These are phyloP conservation scores for Struthio camelus DNA, from an alignment of 2,113 vertebrate genomes.

Conservation along the genomic window DNA sequence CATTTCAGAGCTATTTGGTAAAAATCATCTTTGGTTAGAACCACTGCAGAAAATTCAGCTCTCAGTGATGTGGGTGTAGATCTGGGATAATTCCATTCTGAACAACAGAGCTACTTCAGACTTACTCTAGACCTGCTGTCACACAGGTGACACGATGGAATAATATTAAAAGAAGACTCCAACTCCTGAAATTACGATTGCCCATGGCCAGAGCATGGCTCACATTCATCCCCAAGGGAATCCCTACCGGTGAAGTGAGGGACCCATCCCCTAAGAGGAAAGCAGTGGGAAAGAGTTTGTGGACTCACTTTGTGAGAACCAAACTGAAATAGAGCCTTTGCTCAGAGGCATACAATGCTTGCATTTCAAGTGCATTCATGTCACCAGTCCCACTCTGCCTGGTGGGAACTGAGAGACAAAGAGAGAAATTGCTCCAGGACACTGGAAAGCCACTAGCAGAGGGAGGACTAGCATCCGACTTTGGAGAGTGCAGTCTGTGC, in stretches of 20 bases:
- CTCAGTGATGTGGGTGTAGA: slow-evolving; percentile 24
- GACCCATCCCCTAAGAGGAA: not conserved
- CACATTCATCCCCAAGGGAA: not conserved
- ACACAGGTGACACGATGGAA: not conserved
- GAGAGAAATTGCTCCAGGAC: not conserved
- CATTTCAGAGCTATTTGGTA: slow-evolving; percentile 25
- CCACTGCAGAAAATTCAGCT: slow-evolving; percentile 47
- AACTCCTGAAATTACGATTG: not conserved
- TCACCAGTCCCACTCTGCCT: not conserved
- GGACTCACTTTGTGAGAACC: not conserved
- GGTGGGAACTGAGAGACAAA: not conserved
- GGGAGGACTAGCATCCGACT: not conserved
- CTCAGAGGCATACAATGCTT: not conserved
- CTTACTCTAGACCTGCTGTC: not conserved
- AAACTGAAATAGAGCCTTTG: not conserved
- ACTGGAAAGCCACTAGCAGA: not conserved
- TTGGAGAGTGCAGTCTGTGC: not conserved
- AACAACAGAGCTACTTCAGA: not conserved
- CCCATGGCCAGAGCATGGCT: not conserved
- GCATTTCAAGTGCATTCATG: not conserved
- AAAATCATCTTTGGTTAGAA: slow-evolving; percentile 32
- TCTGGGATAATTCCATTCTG: slow-evolving; percentile 41
- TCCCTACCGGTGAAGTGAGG: not conserved
- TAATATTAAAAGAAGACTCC: not conserved
- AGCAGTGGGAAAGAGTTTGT: too few species aligned